Evolutionary conservation across 2,888 invertebrate genomes (phyloP).

Genomic region (Caradrina kadenii): DNA sequence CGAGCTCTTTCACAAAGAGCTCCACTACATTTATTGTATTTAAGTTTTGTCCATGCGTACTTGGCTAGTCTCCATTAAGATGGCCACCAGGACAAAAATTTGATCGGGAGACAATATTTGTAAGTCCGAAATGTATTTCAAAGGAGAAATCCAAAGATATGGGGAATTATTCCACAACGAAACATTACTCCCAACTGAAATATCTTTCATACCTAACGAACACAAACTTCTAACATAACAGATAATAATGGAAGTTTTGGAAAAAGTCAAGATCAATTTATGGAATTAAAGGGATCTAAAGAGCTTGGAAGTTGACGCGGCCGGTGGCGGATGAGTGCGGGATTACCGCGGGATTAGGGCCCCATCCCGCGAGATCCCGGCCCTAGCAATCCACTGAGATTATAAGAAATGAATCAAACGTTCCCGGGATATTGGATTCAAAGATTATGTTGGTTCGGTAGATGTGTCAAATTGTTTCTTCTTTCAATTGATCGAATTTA

Average conservation of each 20-base stretch:
- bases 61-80: too few species aligned
- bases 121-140: neutral
- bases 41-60: too few species aligned
- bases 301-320: slow-evolving; percentile 82
- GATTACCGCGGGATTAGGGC: slow-evolving; percentile 78
- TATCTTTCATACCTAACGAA: slow-evolving; percentile 40
- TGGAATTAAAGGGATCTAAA: slow-evolving; percentile 79
- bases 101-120: too few species aligned
- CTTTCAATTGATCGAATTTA: slow-evolving; percentile 10
- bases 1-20: too few species aligned
- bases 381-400: slow-evolving; percentile 80
- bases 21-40: too few species aligned
- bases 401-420: slow-evolving; percentile 86
- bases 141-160: neutral
- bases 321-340: slow-evolving; percentile 71
- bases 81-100: too few species aligned
- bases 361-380: slow-evolving; percentile 63
- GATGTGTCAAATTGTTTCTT: neutral
- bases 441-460: slow-evolving; percentile 56
- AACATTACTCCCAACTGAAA: slow-evolving; percentile 3
- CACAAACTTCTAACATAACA: slow-evolving; percentile 51
- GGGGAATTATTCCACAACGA: neutral
- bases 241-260: slow-evolving; percentile 60
- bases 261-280: slow-evolving; percentile 80
- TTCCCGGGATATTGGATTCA: slow-evolving; percentile 78